phyloP scores from a whole-genome alignment of 2,888 invertebrate genomes.

The Netelia inedita region DNA sequence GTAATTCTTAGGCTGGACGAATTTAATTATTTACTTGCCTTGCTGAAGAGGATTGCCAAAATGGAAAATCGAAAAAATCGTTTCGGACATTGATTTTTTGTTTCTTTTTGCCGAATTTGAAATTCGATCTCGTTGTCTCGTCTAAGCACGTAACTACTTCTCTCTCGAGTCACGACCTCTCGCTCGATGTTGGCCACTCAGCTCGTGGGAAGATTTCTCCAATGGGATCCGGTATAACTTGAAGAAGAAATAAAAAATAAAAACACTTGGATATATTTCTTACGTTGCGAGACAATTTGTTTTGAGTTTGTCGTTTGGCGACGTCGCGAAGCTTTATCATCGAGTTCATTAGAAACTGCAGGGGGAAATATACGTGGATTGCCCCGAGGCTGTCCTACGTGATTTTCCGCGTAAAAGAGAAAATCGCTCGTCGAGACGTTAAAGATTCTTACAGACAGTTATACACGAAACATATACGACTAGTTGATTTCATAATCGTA shows the following conservation, averaged over 20 bases:
- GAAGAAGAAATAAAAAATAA: conserved; percentile 6
- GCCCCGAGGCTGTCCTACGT: background rate
- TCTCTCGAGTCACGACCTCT: conserved; percentile 58
- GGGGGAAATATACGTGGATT: background rate
- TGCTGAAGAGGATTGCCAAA: background rate
- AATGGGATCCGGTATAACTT: conserved; percentile 12
- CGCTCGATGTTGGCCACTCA: conserved; percentile 64
- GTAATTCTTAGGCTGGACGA: no score
- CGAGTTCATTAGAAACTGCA: background rate
- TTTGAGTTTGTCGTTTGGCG: background rate
- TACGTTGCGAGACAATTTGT: background rate
- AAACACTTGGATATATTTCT: background rate
- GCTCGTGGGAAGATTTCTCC: conserved; percentile 59
- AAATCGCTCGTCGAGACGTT: background rate
- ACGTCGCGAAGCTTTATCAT: background rate
- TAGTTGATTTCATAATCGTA: background rate
- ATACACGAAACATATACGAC: background rate
- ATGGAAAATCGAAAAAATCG: background rate
- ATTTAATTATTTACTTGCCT: background rate
- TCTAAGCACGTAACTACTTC: conserved; percentile 40
- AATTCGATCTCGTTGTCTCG: conserved; percentile 26
- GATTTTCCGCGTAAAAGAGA: background rate
- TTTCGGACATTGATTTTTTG: background rate
- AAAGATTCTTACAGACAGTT: background rate
- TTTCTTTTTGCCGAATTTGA: conserved; percentile 14